A percentile compares a stretch with the other conserved stretches of the same genome.
These are phyloP conservation scores for Enoplosus armatus DNA, from an alignment of 2,797 vertebrate genomes.

Conservation along the genomic window DNA sequence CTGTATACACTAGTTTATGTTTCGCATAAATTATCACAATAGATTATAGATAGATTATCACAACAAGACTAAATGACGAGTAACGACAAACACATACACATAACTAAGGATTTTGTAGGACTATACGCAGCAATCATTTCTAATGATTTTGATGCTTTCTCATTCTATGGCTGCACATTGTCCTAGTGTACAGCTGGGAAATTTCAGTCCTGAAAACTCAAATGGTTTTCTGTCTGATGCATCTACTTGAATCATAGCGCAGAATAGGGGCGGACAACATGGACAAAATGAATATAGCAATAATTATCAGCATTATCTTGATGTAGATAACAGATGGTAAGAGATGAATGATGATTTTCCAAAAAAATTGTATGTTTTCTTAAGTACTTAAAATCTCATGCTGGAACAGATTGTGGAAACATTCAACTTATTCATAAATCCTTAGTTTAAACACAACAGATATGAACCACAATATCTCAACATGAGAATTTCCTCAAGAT, in stretches of 20 bases:
- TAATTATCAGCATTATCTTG: background rate
- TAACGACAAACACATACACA: background rate
- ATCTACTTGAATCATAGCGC: background rate
- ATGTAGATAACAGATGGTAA: background rate
- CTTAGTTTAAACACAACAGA: background rate
- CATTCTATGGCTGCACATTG: background rate
- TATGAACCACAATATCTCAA: background rate
- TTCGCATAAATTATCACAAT: background rate
- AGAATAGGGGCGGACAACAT: background rate
- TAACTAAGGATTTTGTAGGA: background rate
- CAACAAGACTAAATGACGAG: background rate
- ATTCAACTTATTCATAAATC: background rate
- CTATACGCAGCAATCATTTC: background rate
- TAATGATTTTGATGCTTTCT: background rate
- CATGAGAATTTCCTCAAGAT: slow-evolving; percentile 7
- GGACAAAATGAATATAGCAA: background rate
- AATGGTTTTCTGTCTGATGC: background rate
- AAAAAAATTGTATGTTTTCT: background rate
- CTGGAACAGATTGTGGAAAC: slow-evolving; percentile 4
- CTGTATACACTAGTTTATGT: background rate
- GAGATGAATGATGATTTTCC: too few species aligned
- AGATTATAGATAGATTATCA: background rate
- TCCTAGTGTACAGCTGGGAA: background rate
- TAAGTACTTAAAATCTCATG: background rate
- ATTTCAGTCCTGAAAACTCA: background rate